These are phyloP conservation scores for Microtus richardsoni DNA, from an alignment of 2,113 vertebrate genomes.

Conservation along the genomic window DNA sequence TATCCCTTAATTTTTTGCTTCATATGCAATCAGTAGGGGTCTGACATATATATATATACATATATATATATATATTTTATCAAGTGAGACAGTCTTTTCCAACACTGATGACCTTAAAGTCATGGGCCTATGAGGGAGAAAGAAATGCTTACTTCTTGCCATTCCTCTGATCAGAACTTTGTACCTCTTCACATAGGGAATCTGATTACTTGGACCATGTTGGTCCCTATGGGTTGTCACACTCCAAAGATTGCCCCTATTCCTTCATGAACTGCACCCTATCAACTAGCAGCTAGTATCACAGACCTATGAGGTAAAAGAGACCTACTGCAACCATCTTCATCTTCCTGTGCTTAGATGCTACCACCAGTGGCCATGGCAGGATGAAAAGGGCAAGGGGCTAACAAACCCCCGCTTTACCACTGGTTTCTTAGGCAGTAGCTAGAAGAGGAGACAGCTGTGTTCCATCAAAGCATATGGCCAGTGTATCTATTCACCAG, in stretches of 20 bases:
- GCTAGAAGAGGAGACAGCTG: background rate
- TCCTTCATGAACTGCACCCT: background rate
- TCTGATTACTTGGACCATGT: conserved; percentile 8
- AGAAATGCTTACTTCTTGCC: background rate
- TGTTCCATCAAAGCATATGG: background rate
- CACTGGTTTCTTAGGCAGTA: background rate
- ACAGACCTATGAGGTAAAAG: background rate
- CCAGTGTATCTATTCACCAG: background rate
- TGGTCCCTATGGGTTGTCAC: background rate
- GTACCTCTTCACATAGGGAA: background rate
- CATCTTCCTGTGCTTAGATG: background rate
- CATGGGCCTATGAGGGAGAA: background rate
- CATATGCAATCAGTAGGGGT: background rate
- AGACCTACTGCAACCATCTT: background rate
- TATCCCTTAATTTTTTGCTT: background rate
- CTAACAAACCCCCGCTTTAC: background rate
- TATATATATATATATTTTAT: too few relatives aligned
- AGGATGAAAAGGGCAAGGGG: background rate
- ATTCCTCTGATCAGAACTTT: background rate
- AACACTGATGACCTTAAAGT: background rate
- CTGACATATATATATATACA: background rate
- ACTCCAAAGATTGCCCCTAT: background rate
- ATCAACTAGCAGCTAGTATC: background rate
- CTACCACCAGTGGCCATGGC: rapidly evolving
- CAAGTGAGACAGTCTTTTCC: background rate